These are phyloP conservation scores for Salvelinus fontinalis DNA, from an alignment of 2,113 vertebrate species.

Conservation along the genomic window DNA sequence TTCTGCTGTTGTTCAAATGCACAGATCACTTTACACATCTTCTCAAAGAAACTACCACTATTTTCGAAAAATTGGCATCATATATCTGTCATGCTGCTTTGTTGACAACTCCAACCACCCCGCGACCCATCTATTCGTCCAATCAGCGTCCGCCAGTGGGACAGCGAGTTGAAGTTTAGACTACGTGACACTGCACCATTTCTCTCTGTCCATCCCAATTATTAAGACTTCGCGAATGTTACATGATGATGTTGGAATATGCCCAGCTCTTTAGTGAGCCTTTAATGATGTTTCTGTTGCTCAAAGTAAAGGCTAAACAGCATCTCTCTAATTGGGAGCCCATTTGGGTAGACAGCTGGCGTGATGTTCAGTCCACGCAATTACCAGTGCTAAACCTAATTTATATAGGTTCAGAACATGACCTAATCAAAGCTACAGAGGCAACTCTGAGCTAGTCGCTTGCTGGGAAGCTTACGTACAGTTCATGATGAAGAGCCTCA, in stretches of 20 bases:
- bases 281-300: neutral
- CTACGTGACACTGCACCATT: neutral
- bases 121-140: no score
- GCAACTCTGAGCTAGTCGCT: no score
- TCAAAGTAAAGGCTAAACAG: neutral
- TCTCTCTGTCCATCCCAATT: neutral
- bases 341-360: neutral
- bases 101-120: no score
- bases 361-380: conserved; percentile 20
- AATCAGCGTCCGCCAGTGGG: no score
- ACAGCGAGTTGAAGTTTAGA: neutral
- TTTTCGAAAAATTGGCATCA: no score
- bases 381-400: conserved; percentile 12
- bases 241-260: neutral
- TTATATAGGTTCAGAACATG: conserved; percentile 25
- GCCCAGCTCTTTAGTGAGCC: neutral
- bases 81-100: no score
- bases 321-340: conserved; percentile 24
- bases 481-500: conserved; percentile 38
- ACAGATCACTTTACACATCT: no score
- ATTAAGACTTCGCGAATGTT: neutral
- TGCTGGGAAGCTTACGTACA: neutral
- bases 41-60: no score
- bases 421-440: conserved; percentile 42
- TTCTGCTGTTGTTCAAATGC: no score